Evolutionary conservation across 2,113 vertebrate genomes (phyloP).

Genomic region (Microcebus tavaratra): DNA sequence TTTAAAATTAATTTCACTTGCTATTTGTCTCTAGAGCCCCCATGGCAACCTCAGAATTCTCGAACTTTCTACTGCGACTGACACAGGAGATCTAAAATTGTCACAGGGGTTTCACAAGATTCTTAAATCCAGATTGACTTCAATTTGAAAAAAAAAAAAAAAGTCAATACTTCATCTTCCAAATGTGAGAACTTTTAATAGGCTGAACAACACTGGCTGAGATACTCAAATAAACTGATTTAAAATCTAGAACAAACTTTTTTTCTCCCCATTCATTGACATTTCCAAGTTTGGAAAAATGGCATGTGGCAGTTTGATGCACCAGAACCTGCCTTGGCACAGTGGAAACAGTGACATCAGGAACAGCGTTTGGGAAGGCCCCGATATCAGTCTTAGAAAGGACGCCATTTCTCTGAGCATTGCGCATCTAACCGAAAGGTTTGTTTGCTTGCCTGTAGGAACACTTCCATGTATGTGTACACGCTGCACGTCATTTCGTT

Average conservation of each 20-base stretch:
- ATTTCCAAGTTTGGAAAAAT: background rate
- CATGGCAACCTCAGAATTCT: background rate
- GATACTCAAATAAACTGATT: background rate
- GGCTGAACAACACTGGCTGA: background rate
- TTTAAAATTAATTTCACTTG: conserved; percentile 54
- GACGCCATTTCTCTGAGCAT: fast-evolving
- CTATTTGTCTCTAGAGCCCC: conserved; percentile 40
- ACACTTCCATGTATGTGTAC: background rate
- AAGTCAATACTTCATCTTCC: background rate
- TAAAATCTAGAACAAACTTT: background rate
- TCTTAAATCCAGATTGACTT: conserved; percentile 19
- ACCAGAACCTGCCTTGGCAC: background rate
- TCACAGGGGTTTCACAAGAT: background rate
- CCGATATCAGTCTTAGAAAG: background rate
- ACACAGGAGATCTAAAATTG: background rate
- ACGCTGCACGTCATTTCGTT: background rate
- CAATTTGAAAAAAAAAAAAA: background rate
- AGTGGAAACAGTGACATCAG: too few relatives aligned
- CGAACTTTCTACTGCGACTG: conserved; percentile 3
- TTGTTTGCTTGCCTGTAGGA: background rate
- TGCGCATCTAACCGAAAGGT: background rate
- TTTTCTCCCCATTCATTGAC: background rate
- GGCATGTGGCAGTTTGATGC: too few relatives aligned
- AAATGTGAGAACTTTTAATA: background rate
- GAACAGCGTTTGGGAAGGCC: background rate